These are phyloP conservation scores for Muscidifurax raptorellus DNA, from an alignment of 1,140 invertebrate genomes.

Conservation along the genomic window DNA sequence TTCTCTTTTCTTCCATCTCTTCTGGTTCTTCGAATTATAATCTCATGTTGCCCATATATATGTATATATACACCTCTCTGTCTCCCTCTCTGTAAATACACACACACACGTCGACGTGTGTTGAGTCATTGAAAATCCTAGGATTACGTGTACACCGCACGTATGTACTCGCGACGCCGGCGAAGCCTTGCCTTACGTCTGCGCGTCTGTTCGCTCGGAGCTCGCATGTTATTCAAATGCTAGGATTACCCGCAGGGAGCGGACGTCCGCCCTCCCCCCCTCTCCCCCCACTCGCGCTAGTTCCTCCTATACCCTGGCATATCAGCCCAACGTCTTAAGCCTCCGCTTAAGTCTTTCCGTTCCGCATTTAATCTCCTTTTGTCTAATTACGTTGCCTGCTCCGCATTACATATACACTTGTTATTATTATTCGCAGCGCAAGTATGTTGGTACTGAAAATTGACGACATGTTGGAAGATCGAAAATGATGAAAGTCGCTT, in stretches of 20 bases:
- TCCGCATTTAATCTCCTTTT: not conserved
- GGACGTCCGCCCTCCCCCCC: not conserved
- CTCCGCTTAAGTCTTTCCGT: not conserved
- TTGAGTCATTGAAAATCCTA: constrained; percentile 39
- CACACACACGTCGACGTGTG: not conserved
- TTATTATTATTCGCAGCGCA: not conserved
- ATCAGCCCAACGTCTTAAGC: not conserved
- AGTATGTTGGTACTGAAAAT: not conserved
- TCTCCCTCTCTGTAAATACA: too few species aligned
- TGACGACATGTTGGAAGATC: not conserved
- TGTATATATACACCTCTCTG: not conserved
- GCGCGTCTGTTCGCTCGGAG: constrained; percentile 28
- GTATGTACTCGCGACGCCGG: constrained; percentile 5
- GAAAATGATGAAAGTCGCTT: not conserved
- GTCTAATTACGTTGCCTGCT: not conserved
- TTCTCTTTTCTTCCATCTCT: too few species aligned
- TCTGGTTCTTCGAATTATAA: too few species aligned
- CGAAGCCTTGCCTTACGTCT: constrained; percentile 28
- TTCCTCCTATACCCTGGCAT: not conserved
- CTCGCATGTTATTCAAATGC: constrained; percentile 44
- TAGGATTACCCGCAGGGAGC: constrained; percentile 26
- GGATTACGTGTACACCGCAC: constrained; percentile 33
- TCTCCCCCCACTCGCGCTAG: not conserved
- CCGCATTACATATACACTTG: too few species aligned
- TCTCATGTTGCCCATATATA: not conserved